Base-by-base conservation (phyloP, 2,888 invertebrate species). In the Brachynemurus nebulosus region DNA sequence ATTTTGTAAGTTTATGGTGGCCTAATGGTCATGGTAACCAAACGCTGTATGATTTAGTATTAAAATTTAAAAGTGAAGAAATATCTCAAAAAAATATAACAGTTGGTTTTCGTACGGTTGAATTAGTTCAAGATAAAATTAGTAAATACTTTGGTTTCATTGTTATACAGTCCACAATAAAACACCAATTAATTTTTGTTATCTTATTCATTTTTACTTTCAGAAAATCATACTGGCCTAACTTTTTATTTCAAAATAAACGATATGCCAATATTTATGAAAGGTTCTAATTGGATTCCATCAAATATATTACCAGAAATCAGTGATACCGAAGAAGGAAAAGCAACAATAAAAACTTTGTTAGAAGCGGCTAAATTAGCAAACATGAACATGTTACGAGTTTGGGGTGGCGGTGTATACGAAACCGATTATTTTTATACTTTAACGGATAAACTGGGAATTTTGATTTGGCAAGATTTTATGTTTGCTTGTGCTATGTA, bases 401-500 rank as follows among this genome's bases (percentile, higher is more conserved):
- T 97, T 2, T 98, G 97, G 97, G 97, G 97, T 19, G 97, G 97
- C n/a, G 97, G 95, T 0, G 68, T 90, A 0, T 98, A 96, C 57
- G 96, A 96, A 59, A 79, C 82, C 0, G 86, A 95, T 52, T 72
- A 75, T 45, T 95, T 97, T 63, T 98, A 97, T 61, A 69, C 80
- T 49, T 61, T 80, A 25, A 89, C 92, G 44, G 95, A 97, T 59
- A 73, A 83, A 57, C 67, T 85, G 40, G 97, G 97, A 1, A 81
- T 97, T 38, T 69, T 97, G 55, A 79, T 98, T 44, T 98, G 96
- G 96, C 96, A 98, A 63, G 97, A 98, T 63, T 80, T 96, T 59
- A 88, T 95, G 80, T 98, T 95, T 61, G 96, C 95, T 0, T 95
- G 92, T 59, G 76, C 86, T 16, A 84, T 97, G 81, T 98, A 98